Evolutionary conservation across 1,140 invertebrate genomes (phyloP).

Genomic region (Olivierus martensii): DNA sequence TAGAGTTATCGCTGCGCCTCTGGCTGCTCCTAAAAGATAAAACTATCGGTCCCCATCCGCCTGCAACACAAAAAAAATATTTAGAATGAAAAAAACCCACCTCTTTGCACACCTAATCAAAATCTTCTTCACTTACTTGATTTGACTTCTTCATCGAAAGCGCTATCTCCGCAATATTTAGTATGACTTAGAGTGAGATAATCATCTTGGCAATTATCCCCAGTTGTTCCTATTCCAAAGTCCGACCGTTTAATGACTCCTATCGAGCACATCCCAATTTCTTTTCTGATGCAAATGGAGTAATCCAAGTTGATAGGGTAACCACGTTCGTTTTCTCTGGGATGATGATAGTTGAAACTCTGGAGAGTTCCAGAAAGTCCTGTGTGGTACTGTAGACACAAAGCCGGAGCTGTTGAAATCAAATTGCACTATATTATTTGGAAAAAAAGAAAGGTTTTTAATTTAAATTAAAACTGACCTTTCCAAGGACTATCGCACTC

Average conservation of each 20-base stretch:
- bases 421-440: background rate
- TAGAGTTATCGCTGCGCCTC: no score
- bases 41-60: no score
- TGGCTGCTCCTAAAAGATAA: no score
- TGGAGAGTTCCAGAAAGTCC: slow-evolving; percentile 44
- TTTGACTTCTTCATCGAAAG: no score
- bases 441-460: background rate
- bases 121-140: no score
- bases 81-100: no score
- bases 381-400: slow-evolving; percentile 64
- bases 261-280: slow-evolving; percentile 19
- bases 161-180: slow-evolving; percentile 1
- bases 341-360: slow-evolving; percentile 44
- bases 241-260: no score
- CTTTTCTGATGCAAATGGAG: slow-evolving; percentile 23
- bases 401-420: slow-evolving; percentile 42
- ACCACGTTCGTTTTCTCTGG: slow-evolving; percentile 1
- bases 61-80: no score
- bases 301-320: slow-evolving; percentile 39
- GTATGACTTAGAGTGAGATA: slow-evolving; percentile 3
- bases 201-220: background rate
- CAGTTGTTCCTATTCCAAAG: no score
- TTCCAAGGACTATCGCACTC: slow-evolving; percentile 28
- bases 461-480: slow-evolving; percentile 31
- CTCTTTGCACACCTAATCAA: no score